These are phyloP conservation scores for Miniopterus natalensis DNA, from an alignment of 2,113 vertebrate species.

Conservation along the genomic window DNA sequence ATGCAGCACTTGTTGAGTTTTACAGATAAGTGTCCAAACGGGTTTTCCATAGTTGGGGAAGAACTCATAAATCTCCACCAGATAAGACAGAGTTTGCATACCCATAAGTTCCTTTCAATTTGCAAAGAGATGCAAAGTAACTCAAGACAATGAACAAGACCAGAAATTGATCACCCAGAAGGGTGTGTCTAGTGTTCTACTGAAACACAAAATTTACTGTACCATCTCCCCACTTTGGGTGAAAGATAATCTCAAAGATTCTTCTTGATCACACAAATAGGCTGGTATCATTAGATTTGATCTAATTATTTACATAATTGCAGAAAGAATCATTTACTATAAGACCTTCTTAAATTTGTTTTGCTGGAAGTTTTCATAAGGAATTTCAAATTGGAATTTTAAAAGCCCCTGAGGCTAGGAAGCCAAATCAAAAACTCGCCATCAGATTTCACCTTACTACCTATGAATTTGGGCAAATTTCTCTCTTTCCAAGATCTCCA, in stretches of 20 bases:
- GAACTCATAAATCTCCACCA: constrained; percentile 12
- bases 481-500: neutral
- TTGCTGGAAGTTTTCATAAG: neutral
- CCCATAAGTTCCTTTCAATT: neutral
- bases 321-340: neutral
- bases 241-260: neutral
- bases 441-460: neutral
- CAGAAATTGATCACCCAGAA: neutral
- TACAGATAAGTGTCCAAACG: neutral
- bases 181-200: neutral
- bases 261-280: neutral
- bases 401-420: neutral
- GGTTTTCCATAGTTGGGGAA: neutral
- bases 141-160: neutral
- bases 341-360: neutral
- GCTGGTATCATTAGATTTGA: neutral
- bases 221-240: neutral
- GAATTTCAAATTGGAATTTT: neutral
- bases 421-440: neutral
- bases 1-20: neutral
- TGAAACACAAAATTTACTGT: neutral
- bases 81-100: neutral
- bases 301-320: neutral
- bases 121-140: neutral
- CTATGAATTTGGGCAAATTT: neutral